Base-by-base conservation (phyloP, 1,140 invertebrate species). In the Drosophila bocki region DNA sequence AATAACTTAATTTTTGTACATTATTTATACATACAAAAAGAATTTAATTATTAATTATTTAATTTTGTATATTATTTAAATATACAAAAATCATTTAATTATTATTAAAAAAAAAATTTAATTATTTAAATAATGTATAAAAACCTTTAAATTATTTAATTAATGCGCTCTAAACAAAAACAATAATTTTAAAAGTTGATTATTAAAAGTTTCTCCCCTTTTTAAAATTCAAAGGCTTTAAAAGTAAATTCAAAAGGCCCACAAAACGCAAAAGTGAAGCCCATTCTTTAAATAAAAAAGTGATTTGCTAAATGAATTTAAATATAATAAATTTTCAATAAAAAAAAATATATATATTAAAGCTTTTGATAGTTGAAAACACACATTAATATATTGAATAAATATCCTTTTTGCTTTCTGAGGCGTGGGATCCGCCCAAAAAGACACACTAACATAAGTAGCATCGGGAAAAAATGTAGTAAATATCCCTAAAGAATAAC, bases 211-310 rank as follows among this genome's bases (percentile, higher is more conserved):
- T 29, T 53, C 19, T 42, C 11, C 45, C 15, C 29, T 50, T 50
- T 35, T 33, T 29, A 45, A 39, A 39, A 3, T 51, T 50, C 7
- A 13, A 60, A 42, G 29, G 0, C 33, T 37, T 42, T 8, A 19
- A 44, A 19, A 48, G 26, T 32, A 60, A 33, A 11, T 42, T 33
- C 7, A 9, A 11, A 42, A 17, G 7, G 17, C 39, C 32, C 33
- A 68, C 58, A 63, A 65, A 65, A 62, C 32, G 12, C 41, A 61
- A 63, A 62, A 7, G 33, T 39, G n/a, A n/a, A 63, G 42, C 32
- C 39, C 19, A 35, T 35, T 29, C 39, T 63, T 63, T 7, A 17
- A 42, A 42, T 42, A 17, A 26, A 35, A 45, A 22, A 0, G 44
- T 32, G 37, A 22, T 48, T 61, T 51, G 4, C 12, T 45, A 61